Evolutionary conservation across 2,888 invertebrate genomes (phyloP).

Genomic region (Hydriomena furcata): DNA sequence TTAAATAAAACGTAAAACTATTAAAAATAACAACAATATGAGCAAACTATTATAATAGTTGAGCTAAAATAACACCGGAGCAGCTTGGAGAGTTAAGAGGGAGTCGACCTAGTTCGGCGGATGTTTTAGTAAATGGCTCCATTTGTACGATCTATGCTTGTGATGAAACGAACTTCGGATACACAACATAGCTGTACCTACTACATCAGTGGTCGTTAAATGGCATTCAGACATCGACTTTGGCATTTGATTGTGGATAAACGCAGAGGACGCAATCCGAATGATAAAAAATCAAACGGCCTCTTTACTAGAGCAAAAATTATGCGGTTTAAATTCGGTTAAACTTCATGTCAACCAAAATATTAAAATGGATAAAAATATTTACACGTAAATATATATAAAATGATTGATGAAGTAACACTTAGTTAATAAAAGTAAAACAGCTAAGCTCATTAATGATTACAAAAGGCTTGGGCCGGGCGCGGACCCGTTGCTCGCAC

Average conservation of each 20-base stretch:
- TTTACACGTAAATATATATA: conserved; percentile 78
- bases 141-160: conserved; percentile 80
- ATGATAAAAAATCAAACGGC: conserved; percentile 30
- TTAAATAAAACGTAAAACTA: conserved; percentile 59
- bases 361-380: conserved; percentile 80
- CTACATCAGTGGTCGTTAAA: conserved; percentile 65
- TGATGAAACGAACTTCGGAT: conserved; percentile 75
- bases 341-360: conserved; percentile 77
- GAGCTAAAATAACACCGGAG: conserved; percentile 79
- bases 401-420: conserved; percentile 83
- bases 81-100: conserved; percentile 80
- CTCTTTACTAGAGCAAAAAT: conserved; percentile 20
- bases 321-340: conserved; percentile 64
- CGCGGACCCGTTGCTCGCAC: conserved; percentile 54
- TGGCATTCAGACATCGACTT: conserved; percentile 79
- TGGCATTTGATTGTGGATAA: conserved; percentile 72
- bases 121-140: conserved; percentile 68
- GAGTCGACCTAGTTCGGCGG: conserved; percentile 57
- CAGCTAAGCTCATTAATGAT: conserved; percentile 83
- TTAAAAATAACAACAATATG: conserved; percentile 79
- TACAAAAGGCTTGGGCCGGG: conserved; percentile 76
- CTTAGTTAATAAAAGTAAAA: conserved; percentile 81
- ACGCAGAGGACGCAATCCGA: conserved; percentile 39
- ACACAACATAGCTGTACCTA: conserved; percentile 51
- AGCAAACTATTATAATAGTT: conserved; percentile 78